A percentile compares a stretch with the other conserved stretches of the same genome.
These are phyloP conservation scores for Pasiphila rectangulata DNA, from an alignment of 2,888 invertebrate species.

Conservation along the genomic window DNA sequence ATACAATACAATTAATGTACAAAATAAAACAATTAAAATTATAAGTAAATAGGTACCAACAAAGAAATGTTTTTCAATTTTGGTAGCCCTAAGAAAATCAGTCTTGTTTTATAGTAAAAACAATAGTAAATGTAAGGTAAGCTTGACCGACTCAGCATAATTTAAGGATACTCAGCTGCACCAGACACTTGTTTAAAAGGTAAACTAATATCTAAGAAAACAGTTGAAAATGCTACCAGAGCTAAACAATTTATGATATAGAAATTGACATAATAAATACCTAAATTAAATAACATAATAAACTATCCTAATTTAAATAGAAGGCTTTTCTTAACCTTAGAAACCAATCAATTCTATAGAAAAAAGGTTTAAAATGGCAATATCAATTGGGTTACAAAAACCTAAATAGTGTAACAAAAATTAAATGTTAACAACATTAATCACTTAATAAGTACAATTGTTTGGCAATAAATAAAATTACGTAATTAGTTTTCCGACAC, in stretches of 20 bases:
- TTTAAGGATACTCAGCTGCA: not conserved
- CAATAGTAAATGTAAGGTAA: conserved; percentile 10
- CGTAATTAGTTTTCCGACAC: conserved; percentile 5
- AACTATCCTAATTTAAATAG: conserved; percentile 22
- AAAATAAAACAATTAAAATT: conserved; percentile 1
- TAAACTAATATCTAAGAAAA: conserved; percentile 2
- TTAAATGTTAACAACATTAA: not conserved
- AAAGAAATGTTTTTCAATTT: not conserved
- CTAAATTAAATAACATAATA: conserved; percentile 25
- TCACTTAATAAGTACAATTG: conserved; percentile 4
- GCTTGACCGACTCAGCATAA: not conserved
- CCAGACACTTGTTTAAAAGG: not conserved
- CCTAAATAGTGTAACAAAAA: not conserved
- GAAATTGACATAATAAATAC: conserved; percentile 35
- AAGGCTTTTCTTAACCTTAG: not conserved
- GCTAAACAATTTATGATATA: conserved; percentile 15
- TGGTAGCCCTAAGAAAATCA: conserved; percentile 29
- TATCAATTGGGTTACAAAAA: conserved; percentile 7
- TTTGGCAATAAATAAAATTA: conserved; percentile 20
- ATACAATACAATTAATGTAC: conserved; percentile 5
- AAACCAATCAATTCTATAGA: not conserved
- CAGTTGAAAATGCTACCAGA: conserved; percentile 18
- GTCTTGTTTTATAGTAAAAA: conserved; percentile 27
- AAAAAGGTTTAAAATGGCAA: not conserved
- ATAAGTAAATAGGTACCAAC: not conserved